Evolutionary conservation across 2,888 invertebrate species (phyloP), one percentile per base, ranked within the genome.

Genomic region (Pandemis cinnamomeana): DNA sequence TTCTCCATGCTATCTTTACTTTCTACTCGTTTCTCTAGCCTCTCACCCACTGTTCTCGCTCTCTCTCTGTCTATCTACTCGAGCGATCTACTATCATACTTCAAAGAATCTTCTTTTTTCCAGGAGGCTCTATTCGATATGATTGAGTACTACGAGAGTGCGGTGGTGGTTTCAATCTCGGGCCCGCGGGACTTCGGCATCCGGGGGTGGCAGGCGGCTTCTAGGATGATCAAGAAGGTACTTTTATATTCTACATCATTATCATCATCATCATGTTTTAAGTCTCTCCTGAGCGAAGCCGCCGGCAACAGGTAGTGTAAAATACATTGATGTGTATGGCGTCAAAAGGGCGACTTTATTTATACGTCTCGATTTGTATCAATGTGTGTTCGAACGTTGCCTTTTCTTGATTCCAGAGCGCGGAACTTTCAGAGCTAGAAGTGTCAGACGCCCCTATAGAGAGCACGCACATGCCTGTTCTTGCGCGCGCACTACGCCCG

Each of bases 111-210:
- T 61, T 41, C 3, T 48, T 27, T 62, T 60, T 75, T 71, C 88
- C 88, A 94, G 94, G 96, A 97, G 81, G 97, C 97, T 61, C 88
- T 98, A 71, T 98, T 98, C 87, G 98, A 98, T 88, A 98, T 98
- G 97, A 95, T 98, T 77, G 98, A 98, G 87, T 98, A 97, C 88
- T 98, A 98, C 89, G 98, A 98, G 87, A 97, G 98, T 62, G 95
- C 97, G 0, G 94, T 95, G 0, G 89, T 89, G 79, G 90, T 98
- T 76, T 96, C 97, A 86, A 96, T 98, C 78, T 96, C 96, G 48
- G 96, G 96, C 68, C 98, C 98, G 87, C 94, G 96, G 75, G 95
- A 95, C 80, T 97, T 98, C 87, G 96, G 97, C 71, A 94, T 95
- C 63, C 93, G 97, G 60, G 98, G 98, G 10, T 98, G 98, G 98